Conservation (phyloP, 2,888 invertebrate species). For the Teleogryllus oceanicus region DNA sequence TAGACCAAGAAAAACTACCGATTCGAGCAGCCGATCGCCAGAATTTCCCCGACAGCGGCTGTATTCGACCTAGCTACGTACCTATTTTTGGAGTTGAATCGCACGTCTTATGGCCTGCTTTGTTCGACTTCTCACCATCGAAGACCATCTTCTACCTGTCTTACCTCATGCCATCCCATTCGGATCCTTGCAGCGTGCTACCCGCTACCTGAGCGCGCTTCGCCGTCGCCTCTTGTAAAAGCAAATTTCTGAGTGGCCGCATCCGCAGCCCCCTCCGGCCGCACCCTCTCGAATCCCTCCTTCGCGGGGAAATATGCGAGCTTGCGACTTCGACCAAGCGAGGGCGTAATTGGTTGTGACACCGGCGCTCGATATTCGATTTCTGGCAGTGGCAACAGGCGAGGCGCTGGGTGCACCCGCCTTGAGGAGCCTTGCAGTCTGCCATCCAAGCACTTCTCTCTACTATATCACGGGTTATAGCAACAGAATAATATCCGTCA, state of each 20-base stretch:
- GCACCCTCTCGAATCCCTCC: neutral
- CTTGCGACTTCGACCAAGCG: constrained; percentile 2
- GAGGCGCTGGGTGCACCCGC: neutral
- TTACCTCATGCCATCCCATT: too few relatives aligned
- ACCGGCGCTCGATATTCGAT: constrained; percentile 8
- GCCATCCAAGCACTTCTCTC: neutral
- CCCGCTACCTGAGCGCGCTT: neutral
- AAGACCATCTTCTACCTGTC: too few relatives aligned
- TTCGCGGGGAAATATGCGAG: constrained; percentile 18
- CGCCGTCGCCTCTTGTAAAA: neutral
- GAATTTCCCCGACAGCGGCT: too few relatives aligned
- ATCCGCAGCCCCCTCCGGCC: neutral
- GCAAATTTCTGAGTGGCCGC: neutral
- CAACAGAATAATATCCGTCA: neutral
- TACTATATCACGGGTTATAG: neutral
- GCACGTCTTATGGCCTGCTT: too few relatives aligned
- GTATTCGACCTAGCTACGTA: too few relatives aligned
- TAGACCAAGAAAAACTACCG: too few relatives aligned
- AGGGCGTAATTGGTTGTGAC: neutral
- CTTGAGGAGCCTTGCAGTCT: neutral
- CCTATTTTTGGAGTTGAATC: too few relatives aligned
- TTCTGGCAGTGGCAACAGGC: neutral
- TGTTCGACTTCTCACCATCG: too few relatives aligned
- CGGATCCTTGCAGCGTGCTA: neutral
- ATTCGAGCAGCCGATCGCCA: too few relatives aligned